Evolutionary conservation across 2,888 invertebrate species (phyloP).

Genomic region (Orchestes rusci): DNA sequence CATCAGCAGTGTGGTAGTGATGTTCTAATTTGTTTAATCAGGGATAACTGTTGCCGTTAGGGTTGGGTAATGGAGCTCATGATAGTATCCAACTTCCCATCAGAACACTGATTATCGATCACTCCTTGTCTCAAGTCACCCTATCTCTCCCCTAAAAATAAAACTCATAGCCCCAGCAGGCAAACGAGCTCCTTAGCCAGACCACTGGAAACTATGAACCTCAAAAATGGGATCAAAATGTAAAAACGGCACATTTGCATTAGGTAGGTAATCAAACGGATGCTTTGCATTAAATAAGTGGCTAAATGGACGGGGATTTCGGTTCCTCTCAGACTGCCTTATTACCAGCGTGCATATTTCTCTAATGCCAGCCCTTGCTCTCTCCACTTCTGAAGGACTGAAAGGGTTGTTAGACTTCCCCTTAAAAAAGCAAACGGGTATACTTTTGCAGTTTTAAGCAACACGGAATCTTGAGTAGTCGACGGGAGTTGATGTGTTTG

Average conservation of each 20-base stretch:
- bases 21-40: no score
- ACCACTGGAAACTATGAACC: constrained; percentile 39
- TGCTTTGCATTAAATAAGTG: constrained; percentile 30
- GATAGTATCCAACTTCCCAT: no score
- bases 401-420: constrained; percentile 12
- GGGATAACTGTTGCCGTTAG: no score
- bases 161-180: constrained; percentile 7
- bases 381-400: constrained; percentile 12
- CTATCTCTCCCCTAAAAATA: no score
- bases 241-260: constrained; percentile 36
- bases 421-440: constrained; percentile 12
- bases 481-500: no score
- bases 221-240: constrained; percentile 40
- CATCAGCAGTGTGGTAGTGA: no score
- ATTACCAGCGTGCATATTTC: constrained; percentile 20
- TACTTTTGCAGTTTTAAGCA: constrained; percentile 11
- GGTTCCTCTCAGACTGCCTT: constrained; percentile 20
- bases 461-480: not conserved
- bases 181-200: constrained; percentile 24
- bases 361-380: constrained; percentile 16
- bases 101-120: no score
- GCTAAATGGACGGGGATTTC: constrained; percentile 18
- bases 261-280: constrained; percentile 32
- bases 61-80: no score
- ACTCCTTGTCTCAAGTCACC: no score